These are phyloP conservation scores for Crioceris asparagi DNA, from an alignment of 2,888 invertebrate species.

Conservation along the genomic window DNA sequence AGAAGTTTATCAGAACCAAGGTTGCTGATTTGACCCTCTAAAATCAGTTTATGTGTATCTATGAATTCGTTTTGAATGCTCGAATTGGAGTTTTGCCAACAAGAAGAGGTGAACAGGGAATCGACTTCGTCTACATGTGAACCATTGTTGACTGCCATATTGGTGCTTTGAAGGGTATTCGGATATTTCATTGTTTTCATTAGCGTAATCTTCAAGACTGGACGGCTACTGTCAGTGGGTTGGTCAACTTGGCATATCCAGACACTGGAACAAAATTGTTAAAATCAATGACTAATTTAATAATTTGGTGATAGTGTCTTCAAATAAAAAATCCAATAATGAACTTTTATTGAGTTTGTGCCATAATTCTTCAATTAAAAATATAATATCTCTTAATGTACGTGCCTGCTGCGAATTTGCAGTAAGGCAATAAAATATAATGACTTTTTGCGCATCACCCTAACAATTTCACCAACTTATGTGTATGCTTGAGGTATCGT, in stretches of 20 bases:
- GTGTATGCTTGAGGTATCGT: too few relatives aligned
- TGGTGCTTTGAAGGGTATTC: conserved; percentile 34
- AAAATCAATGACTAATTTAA: too few relatives aligned
- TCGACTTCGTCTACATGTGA: conserved; percentile 48
- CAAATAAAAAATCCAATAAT: too few relatives aligned
- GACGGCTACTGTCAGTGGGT: neutral
- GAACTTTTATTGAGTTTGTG: too few relatives aligned
- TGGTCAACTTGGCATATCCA: neutral
- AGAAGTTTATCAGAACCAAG: conserved; percentile 43
- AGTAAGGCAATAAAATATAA: too few relatives aligned
- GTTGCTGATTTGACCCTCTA: conserved; percentile 45
- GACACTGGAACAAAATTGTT: too few relatives aligned
- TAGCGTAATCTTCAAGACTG: conserved; percentile 1
- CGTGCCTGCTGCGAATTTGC: too few relatives aligned
- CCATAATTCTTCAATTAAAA: too few relatives aligned
- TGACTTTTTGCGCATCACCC: too few relatives aligned
- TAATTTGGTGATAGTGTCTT: conserved; percentile 6
- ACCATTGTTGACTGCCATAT: conserved; percentile 36
- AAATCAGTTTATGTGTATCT: conserved; percentile 43
- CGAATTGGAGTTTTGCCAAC: conserved; percentile 50
- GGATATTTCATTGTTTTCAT: conserved; percentile 40
- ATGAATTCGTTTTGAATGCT: conserved; percentile 43
- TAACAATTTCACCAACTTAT: too few relatives aligned
- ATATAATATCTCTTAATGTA: too few relatives aligned
- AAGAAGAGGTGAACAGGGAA: conserved; percentile 59